phyloP scores from a whole-genome alignment of 1,140 invertebrate genomes.

The Eumaeus atala region DNA sequence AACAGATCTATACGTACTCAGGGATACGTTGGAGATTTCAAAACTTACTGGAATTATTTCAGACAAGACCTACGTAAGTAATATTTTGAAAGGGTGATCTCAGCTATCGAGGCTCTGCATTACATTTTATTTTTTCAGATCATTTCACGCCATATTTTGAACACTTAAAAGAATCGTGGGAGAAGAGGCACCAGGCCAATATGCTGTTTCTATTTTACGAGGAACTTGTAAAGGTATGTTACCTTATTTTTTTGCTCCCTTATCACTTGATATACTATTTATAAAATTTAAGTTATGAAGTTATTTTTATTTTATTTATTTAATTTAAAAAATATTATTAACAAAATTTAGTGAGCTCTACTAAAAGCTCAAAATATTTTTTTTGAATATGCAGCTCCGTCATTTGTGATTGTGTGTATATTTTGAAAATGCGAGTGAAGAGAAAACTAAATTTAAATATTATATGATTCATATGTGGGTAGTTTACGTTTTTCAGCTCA shows the following conservation, averaged over 20 bases:
- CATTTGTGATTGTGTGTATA: background rate
- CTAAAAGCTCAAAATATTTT: background rate
- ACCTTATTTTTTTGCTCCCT: too few species aligned
- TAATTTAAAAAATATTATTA: background rate
- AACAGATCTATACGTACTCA: slow-evolving; percentile 82
- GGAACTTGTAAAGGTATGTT: slow-evolving; percentile 76
- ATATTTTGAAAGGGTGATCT: too few species aligned
- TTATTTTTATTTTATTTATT: background rate
- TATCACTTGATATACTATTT: too few species aligned
- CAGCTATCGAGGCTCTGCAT: too few species aligned
- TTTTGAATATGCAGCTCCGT: too few species aligned
- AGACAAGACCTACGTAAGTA: slow-evolving; percentile 82
- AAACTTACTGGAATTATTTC: slow-evolving; percentile 86
- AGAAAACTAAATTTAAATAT: too few species aligned
- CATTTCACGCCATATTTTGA: slow-evolving; percentile 84
- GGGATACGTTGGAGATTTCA: slow-evolving; percentile 82
- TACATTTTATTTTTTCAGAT: slow-evolving; percentile 60
- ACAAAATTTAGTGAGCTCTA: background rate
- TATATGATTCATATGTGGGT: too few species aligned
- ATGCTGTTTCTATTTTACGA: slow-evolving; percentile 88
- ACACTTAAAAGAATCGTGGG: slow-evolving; percentile 85
- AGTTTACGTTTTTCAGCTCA: too few species aligned
- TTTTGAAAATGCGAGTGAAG: too few species aligned
- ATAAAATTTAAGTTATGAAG: background rate
- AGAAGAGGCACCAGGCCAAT: slow-evolving; percentile 78